Conservation (phyloP, 1,140 invertebrate genomes). For the Pseudachorutes palmiensis region DNA sequence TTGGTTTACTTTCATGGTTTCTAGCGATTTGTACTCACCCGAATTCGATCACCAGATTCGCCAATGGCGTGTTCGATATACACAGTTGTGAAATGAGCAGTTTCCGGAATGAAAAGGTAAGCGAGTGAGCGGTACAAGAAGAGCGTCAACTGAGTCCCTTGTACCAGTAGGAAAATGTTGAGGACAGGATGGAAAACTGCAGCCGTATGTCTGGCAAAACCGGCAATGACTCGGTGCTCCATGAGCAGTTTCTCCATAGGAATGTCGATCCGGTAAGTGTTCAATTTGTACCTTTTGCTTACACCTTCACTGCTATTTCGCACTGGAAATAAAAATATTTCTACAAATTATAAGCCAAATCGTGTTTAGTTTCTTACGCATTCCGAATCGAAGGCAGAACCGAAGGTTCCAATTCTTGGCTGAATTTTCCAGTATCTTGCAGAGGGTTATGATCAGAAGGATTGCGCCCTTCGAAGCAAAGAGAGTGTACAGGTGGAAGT, state of each 20-base stretch:
- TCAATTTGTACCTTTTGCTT: not conserved
- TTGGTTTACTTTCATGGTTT: not conserved
- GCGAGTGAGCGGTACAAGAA: not conserved
- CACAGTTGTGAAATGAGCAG: not conserved
- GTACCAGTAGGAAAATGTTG: not conserved
- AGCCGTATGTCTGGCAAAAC: not conserved
- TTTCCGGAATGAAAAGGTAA: not conserved
- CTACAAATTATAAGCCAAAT: not conserved
- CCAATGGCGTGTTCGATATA: not conserved
- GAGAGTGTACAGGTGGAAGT: slow-evolving; percentile 7
- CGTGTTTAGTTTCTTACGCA: slow-evolving; percentile 1
- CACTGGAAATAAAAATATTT: not conserved
- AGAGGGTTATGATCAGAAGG: not conserved
- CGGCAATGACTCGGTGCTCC: not conserved
- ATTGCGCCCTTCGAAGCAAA: not conserved
- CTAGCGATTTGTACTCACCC: not conserved
- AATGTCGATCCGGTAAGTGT: not conserved
- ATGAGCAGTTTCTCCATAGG: not conserved
- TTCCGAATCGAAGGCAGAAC: slow-evolving; percentile 3
- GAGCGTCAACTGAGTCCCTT: not conserved
- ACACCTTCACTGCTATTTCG: not conserved
- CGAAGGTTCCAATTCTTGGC: slow-evolving; percentile 9
- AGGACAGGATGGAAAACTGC: not conserved
- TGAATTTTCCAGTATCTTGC: slow-evolving; percentile 12
- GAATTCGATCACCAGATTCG: not conserved